These are phyloP conservation scores for Polyommatus iphigenia DNA, from an alignment of 2,888 invertebrate genomes.

Conservation along the genomic window DNA sequence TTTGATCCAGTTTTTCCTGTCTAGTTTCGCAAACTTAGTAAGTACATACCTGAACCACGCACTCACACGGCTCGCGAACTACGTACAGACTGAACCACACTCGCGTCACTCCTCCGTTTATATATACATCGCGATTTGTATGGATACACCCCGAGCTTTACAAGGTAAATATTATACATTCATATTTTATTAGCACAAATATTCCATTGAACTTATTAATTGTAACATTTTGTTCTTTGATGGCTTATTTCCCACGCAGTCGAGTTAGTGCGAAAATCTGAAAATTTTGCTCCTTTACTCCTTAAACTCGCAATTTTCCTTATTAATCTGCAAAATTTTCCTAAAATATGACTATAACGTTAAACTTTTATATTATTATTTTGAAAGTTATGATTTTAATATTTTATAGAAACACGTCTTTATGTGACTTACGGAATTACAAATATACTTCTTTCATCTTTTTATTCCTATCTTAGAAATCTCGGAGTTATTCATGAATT, in stretches of 20 bases:
- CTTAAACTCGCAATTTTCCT: neutral
- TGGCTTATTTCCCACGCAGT: neutral
- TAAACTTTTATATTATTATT: too few relatives aligned
- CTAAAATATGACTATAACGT: too few relatives aligned
- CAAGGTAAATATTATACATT: constrained; percentile 12
- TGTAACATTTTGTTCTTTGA: neutral
- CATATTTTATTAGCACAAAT: neutral
- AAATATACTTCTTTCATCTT: too few relatives aligned
- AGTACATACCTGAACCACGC: constrained; percentile 25
- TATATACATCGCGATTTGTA: constrained; percentile 33
- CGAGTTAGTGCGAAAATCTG: neutral
- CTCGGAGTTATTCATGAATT: too few relatives aligned
- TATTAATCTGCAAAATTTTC: neutral
- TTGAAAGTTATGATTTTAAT: too few relatives aligned
- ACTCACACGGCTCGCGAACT: neutral
- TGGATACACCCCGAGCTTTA: constrained; percentile 31
- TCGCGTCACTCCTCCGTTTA: constrained; percentile 29
- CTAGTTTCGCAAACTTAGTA: neutral
- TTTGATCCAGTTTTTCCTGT: neutral
- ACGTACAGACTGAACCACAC: constrained; percentile 28
- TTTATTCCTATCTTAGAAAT: too few relatives aligned
- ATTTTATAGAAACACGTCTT: too few relatives aligned
- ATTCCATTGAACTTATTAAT: neutral
- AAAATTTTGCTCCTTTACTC: neutral
- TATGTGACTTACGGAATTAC: too few relatives aligned